These are phyloP conservation scores for Eulithis testata DNA, from an alignment of 2,888 invertebrate species.

Conservation along the genomic window DNA sequence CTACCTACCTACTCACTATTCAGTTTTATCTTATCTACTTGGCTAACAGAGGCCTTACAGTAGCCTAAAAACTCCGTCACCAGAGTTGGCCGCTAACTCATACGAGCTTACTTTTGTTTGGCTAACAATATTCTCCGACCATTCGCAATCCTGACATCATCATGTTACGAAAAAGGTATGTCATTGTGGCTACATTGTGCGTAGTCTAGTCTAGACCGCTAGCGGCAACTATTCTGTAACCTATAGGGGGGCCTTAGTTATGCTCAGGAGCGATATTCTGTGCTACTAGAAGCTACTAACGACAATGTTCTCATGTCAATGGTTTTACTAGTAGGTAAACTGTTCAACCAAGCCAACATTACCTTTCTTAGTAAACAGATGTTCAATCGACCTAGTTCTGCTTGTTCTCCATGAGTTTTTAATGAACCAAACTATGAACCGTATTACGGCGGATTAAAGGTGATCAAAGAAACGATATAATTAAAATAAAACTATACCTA, in stretches of 20 bases:
- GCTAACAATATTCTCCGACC: slow-evolving; percentile 2
- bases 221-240: slow-evolving; percentile 2
- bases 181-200: slow-evolving; percentile 31
- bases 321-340: not conserved
- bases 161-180: slow-evolving; percentile 27
- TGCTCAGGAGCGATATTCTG: too few relatives aligned
- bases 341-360: not conserved
- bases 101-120: not conserved
- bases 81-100: too few relatives aligned
- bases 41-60: too few relatives aligned
- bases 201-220: slow-evolving; percentile 21
- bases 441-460: too few relatives aligned
- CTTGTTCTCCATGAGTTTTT: slow-evolving; percentile 20
- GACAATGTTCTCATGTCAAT: too few relatives aligned
- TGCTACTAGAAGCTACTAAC: too few relatives aligned
- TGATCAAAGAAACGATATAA: too few relatives aligned
- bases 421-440: not conserved
- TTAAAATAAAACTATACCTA: too few relatives aligned
- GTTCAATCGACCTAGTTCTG: slow-evolving; percentile 17
- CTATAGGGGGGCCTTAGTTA: slow-evolving; percentile 3
- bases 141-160: slow-evolving; percentile 33
- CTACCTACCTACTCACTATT: not conserved
- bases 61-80: too few relatives aligned
- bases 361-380: slow-evolving; percentile 20
- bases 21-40: slow-evolving; percentile 2